Percentiles rank a stretch among this genome's conserved stretches.
Conservation (phyloP, 2,888 invertebrate species). For the Hesperia comma region DNA sequence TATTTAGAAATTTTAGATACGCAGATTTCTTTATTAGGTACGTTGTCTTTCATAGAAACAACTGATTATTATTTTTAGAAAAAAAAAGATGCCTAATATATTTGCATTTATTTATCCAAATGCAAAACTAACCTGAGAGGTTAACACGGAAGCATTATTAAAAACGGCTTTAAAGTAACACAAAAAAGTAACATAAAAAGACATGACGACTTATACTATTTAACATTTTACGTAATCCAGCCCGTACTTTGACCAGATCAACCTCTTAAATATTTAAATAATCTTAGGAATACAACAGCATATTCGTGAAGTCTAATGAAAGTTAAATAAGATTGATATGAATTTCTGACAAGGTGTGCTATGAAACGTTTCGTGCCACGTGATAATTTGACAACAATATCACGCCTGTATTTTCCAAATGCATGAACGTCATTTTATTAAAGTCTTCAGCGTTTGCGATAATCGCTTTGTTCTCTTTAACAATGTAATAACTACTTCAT, state of each 20-base stretch:
- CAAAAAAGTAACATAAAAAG: neutral
- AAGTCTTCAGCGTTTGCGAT: conserved; percentile 65
- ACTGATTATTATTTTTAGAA: no score
- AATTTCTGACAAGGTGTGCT: conserved; percentile 55
- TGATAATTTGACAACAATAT: conserved; percentile 60
- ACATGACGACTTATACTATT: neutral
- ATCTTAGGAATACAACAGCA: conserved; percentile 54
- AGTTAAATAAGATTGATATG: conserved; percentile 66
- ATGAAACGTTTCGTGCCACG: conserved; percentile 65
- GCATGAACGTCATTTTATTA: conserved; percentile 68
- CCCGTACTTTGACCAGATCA: conserved; percentile 21
- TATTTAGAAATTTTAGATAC: no score
- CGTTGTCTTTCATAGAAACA: no score
- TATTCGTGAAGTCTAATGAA: conserved; percentile 60
- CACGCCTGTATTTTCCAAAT: conserved; percentile 59
- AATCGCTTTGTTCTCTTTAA: conserved; percentile 55
- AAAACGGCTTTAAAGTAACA: neutral
- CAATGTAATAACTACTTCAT: neutral
- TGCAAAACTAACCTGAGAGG: neutral
- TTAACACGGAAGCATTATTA: neutral
- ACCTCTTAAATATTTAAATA: conserved; percentile 52
- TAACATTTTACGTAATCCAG: conserved; percentile 34
- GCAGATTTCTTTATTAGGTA: no score
- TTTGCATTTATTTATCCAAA: neutral
- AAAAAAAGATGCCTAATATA: no score